phyloP scores from a whole-genome alignment of 2,888 invertebrate species.

The Acronicta psi region DNA sequence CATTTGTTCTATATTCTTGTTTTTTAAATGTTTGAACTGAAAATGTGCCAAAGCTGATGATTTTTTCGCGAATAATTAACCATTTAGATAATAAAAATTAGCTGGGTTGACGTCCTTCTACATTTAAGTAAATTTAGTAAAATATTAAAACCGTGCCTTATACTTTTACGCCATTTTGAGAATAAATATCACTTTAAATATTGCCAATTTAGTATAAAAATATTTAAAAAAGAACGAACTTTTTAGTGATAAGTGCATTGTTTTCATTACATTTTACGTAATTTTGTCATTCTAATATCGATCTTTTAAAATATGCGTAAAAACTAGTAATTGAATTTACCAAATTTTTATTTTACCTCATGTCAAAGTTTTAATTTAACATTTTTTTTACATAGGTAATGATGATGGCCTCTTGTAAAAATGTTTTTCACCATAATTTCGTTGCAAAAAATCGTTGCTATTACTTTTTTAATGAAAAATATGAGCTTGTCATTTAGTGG shows the following conservation, averaged over 20 bases:
- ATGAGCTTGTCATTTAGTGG: constrained; percentile 83
- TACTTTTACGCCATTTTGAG: constrained; percentile 87
- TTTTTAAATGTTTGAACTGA: constrained; percentile 42
- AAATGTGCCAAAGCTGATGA: constrained; percentile 65
- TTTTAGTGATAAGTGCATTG: constrained; percentile 59
- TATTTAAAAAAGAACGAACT: constrained; percentile 63
- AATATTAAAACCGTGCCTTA: constrained; percentile 87
- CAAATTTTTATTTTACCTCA: not conserved
- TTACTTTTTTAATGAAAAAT: constrained; percentile 60
- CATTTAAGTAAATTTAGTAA: constrained; percentile 77
- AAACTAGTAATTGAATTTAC: not conserved
- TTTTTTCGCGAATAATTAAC: constrained; percentile 52
- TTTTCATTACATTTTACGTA: constrained; percentile 29
- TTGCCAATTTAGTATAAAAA: constrained; percentile 76
- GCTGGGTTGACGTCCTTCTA: constrained; percentile 85
- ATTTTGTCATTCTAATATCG: constrained; percentile 25
- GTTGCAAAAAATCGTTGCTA: constrained; percentile 42
- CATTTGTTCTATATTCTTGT: constrained; percentile 17
- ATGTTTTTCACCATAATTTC: constrained; percentile 25
- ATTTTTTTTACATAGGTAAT: constrained; percentile 4
- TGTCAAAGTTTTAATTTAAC: constrained; percentile 11
- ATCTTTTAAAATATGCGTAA: constrained; percentile 30
- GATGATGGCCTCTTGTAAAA: constrained; percentile 38
- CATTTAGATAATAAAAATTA: constrained; percentile 60
- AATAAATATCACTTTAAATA: constrained; percentile 83